Evolutionary conservation across 2,888 invertebrate genomes (phyloP), one percentile per base, ranked within the genome.

Genomic region (Hecatera dysodea): DNA sequence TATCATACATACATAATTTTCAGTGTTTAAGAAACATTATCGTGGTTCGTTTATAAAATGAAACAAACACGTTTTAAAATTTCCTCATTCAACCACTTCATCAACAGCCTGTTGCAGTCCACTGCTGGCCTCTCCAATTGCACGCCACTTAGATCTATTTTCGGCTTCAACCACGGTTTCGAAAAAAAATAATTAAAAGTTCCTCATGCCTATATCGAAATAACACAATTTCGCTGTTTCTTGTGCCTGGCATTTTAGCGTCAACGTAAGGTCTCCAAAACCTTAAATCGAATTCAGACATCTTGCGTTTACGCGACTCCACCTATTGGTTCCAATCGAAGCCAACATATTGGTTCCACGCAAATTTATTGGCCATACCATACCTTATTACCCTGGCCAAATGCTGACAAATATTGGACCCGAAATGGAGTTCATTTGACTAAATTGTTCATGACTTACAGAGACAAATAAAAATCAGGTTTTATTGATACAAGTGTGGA

Each of bases 281-380:
- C 62, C 72, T 72, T 29, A 67, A 68, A 75, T 44, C 29, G 55
- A 65, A 79, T 77, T 80, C 80, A 67, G 75, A 55, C 53, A 66
- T 72, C 57, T 63, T 68, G 22, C 48, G 39, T 70, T 67, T 67
- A 77, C 80, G 73, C 75, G 75, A 78, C 72, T 56, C 56, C 50
- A 73, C 69, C 67, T 77, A 71, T 80, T 71, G 70, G 66, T 68
- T 72, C 72, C 57, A 77, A 81, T 66, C 24, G 64, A 36, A 74
- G 46, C 56, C 62, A 66, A 78, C 55, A 67, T 83, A 74, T 81
- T 69, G 75, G 68, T 53, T 76, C 24, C 65, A 63, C 22, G 36
- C 22, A 76, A 67, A 74, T 79, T 65, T 72, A 78, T 71, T 44
- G 27, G 68, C 44, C 63, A 68, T 75, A 60, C 53, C 9, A 67